Base-by-base conservation (phyloP, 2,888 invertebrate genomes). In the Exephanes ischioxanthus region DNA sequence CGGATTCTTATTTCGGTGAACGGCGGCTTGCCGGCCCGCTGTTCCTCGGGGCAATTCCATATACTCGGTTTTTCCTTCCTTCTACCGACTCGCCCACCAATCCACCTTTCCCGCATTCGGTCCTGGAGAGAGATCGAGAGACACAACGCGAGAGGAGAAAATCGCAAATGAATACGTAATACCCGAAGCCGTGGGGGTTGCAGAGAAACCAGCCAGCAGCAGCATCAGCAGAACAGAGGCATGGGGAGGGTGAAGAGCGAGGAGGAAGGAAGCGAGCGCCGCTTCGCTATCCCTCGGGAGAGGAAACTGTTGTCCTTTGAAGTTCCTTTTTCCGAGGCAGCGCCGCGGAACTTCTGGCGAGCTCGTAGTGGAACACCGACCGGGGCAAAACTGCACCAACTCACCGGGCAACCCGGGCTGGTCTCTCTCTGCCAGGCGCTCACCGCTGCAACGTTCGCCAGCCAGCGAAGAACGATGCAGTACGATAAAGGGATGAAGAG, bases 101-200 rank as follows among this genome's bases (percentile, higher is more conserved):
- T 48, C 58, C 22, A 22, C 48, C 55, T 66, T 66, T 61, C 53
- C 61, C 58, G 11, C 41, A 22, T 48, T 0, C n/a, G 14, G 41
- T 16, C 37, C 58, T 5, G 45, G 22, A 55, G 14, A 68, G 73
- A 70, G 9, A 71, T 58, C 37, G 22, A 26, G 72, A 61, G 63
- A 68, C 63, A 63, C 51, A 76, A 48, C 81, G 73, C 67, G 58
- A 80, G 77, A 81, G 83, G 86, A 58, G 88, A 86, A 91, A 93
- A 92, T 92, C 91, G 90, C 90, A 90, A 93, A 93, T 93, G 92
- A 92, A 93, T 93, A 92, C 89, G 91, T 93, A 92, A 92, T 92
- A 90, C 83, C 67, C 68, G 75, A 68, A 72, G 80, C 79, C 53
- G 66, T 68, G 76, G 79, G 79, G 71, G 30, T n/a, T 11, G 51